Evolutionary conservation across 2,888 invertebrate species (phyloP).

Genomic region (Heliconius charithonia): DNA sequence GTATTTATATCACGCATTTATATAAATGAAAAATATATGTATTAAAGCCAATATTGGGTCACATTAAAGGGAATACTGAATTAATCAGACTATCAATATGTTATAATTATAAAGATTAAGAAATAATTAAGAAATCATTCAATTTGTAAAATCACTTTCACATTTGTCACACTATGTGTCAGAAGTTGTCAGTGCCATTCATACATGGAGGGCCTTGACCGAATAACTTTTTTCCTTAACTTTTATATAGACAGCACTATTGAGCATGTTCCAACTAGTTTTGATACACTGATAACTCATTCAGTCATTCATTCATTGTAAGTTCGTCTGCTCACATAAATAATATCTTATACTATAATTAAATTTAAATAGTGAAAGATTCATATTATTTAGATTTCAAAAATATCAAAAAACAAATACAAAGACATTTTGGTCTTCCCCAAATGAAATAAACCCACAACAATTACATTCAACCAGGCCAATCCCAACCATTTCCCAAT

Average conservation of each 20-base stretch:
- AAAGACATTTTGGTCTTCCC: not conserved
- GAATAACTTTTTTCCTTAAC: slow-evolving; percentile 24
- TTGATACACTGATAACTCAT: not conserved
- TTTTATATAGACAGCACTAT: not conserved
- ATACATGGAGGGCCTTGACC: slow-evolving; percentile 20
- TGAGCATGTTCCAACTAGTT: not conserved
- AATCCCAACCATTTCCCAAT: no score
- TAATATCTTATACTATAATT: no score
- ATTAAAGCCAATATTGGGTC: not conserved
- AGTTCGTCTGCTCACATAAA: no score
- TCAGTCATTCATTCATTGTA: not conserved
- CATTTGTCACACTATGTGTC: slow-evolving; percentile 24
- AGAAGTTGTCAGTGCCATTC: not conserved
- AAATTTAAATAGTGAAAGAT: no score
- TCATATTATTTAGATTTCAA: no score
- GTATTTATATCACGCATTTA: no score
- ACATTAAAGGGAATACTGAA: not conserved
- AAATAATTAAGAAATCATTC: slow-evolving; percentile 1
- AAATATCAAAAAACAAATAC: no score
- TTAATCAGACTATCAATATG: slow-evolving; percentile 7
- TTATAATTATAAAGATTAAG: slow-evolving; percentile 8
- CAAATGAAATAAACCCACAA: no score
- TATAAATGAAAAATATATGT: not conserved
- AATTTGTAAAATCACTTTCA: slow-evolving; percentile 20
- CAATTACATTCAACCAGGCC: no score